These are phyloP conservation scores for Ctenosaura bakeri DNA, from an alignment of 2,797 vertebrate genomes.

Conservation along the genomic window DNA sequence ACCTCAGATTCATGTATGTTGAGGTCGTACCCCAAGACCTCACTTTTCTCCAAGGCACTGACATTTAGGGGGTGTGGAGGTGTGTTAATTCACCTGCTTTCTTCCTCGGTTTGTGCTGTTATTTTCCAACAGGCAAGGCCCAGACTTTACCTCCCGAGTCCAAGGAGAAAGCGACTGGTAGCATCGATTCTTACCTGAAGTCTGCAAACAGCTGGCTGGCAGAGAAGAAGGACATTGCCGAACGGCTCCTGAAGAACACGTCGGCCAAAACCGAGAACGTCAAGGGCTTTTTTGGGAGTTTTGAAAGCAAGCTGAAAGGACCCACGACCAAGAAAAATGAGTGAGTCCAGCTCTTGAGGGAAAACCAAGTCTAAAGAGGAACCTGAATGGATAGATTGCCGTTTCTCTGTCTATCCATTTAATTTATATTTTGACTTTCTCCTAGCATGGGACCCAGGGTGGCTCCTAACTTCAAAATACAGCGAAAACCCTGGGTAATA, in stretches of 20 bases:
- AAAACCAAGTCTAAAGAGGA: too few relatives aligned
- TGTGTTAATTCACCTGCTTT: not conserved
- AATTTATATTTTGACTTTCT: too few relatives aligned
- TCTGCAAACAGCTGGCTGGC: conserved; percentile 94
- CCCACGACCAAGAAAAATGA: conserved; percentile 81
- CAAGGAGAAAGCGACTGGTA: conserved; percentile 83
- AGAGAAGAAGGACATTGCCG: conserved; percentile 92
- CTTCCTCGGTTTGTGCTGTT: not conserved
- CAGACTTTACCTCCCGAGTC: conserved; percentile 86
- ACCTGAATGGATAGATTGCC: too few relatives aligned
- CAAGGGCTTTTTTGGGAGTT: conserved; percentile 93
- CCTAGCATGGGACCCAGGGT: too few relatives aligned
- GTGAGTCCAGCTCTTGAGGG: conserved; percentile 78
- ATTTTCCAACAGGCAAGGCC: conserved; percentile 81
- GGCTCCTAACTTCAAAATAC: too few relatives aligned
- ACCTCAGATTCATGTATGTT: too few relatives aligned
- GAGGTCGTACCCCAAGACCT: too few relatives aligned
- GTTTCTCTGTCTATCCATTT: too few relatives aligned
- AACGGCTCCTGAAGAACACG: conserved; percentile 90
- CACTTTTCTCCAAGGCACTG: too few relatives aligned
- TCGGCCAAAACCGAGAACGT: conserved; percentile 87
- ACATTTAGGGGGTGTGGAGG: not conserved
- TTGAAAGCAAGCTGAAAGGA: conserved; percentile 93
- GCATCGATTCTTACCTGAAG: conserved; percentile 90
- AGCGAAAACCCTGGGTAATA: too few relatives aligned